phyloP scores from a whole-genome alignment of 2,888 invertebrate species.

The Gryllus longicercus region DNA sequence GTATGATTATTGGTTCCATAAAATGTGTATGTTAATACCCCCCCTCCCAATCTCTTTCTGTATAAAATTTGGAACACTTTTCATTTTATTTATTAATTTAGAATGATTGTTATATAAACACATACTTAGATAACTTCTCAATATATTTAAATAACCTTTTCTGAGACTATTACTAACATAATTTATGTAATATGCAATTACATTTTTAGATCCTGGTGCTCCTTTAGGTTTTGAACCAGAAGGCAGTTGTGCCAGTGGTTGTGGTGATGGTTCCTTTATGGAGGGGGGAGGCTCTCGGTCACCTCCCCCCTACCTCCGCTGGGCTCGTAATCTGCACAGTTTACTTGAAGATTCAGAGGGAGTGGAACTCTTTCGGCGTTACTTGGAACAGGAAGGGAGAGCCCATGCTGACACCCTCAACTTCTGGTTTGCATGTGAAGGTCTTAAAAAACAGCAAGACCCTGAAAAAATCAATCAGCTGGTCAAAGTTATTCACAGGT shows the following conservation, averaged over 20 bases:
- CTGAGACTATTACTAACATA: no score
- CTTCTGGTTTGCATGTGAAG: constrained; percentile 93
- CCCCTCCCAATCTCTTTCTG: no score
- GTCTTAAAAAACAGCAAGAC: constrained; percentile 74
- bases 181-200: not conserved
- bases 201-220: constrained; percentile 42
- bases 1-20: no score
- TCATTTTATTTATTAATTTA: no score
- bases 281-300: constrained; percentile 44
- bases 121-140: no score
- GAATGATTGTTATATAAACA: no score
- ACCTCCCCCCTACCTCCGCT: constrained; percentile 75
- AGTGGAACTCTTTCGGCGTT: constrained; percentile 76
- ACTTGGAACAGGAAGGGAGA: constrained; percentile 73
- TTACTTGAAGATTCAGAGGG: constrained; percentile 87
- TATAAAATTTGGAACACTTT: no score
- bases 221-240: constrained; percentile 58
- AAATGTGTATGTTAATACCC: no score
- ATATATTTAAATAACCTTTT: no score
- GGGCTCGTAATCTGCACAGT: constrained; percentile 81
- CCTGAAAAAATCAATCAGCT: constrained; percentile 68
- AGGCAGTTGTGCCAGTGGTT: constrained; percentile 51
- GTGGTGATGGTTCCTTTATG: constrained; percentile 43
- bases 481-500: constrained; percentile 79
- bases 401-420: constrained; percentile 76